Percentiles rank a stretch among this genome's conserved stretches.
phyloP scores from a whole-genome alignment of 2,797 vertebrate species.

The Coendou prehensilis region DNA sequence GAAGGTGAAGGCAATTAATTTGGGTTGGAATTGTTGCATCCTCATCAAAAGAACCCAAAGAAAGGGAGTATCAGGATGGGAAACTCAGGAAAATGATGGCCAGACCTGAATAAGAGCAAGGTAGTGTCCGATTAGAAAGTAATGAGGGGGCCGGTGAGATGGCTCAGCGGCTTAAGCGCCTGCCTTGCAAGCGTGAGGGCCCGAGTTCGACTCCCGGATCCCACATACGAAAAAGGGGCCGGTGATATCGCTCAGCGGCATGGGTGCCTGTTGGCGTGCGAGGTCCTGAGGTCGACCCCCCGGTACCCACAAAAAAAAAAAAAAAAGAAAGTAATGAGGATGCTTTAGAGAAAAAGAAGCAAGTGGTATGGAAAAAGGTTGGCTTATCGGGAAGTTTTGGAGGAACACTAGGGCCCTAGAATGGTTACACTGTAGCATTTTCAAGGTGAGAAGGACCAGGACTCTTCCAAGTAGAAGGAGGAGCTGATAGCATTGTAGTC shows the following conservation, averaged over 20 bases:
- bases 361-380: background rate
- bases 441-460: background rate
- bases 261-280: too few relatives aligned
- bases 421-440: background rate
- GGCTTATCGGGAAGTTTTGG: background rate
- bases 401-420: background rate
- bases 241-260: too few relatives aligned
- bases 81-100: background rate
- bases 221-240: too few relatives aligned
- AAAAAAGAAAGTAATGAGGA: background rate
- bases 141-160: too few relatives aligned
- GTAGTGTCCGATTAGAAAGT: background rate
- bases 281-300: too few relatives aligned
- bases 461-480: background rate
- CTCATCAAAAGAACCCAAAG: background rate
- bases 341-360: background rate
- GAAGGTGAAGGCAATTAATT: background rate
- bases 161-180: too few relatives aligned
- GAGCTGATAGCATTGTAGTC: background rate
- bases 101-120: background rate
- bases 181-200: too few relatives aligned
- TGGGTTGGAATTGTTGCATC: background rate
- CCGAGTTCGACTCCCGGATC: too few relatives aligned
- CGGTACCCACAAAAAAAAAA: too few relatives aligned
- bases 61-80: background rate